Base-by-base conservation (phyloP, 92 coral and sea anemone species). In the Pocillopora grandis region DNA sequence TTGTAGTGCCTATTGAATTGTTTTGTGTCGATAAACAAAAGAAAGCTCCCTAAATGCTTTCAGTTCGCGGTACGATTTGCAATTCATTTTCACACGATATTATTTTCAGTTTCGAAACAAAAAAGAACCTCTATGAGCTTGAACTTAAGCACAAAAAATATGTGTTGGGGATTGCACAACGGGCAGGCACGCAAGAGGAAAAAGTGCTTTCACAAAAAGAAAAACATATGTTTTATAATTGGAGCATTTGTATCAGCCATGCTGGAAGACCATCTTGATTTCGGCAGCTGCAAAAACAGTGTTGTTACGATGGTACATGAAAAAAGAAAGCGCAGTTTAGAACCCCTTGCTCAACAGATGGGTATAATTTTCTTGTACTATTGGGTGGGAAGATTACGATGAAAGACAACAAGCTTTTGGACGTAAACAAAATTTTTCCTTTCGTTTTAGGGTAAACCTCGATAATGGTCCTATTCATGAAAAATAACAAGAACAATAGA, bases 11-110 rank as follows among this genome's bases (percentile, higher is more conserved):
- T 37, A n/a, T 70, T 71, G 77, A 70, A 70, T 58, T 20, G 69
- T 60, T 71, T 81, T 81, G 85, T 81, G 33, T 1, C 36, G 16
- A 60, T 12, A 67, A 81, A 81, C 85, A 81, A 81, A 27, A 58
- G 84, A 66, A n/a, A 65, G 21, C 66, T n/a, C 68, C 55, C 66
- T 58, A 17, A 72, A 70, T 21, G 13, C 1, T 31, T 21, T 37
- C 52, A 36, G 58, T 20, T 19, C 3, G 59, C 14, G 59, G 13
- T 15, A 63, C 55, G 16, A 62, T 48, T 78, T 18, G 42, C 20
- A 57, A 31, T n/a, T 19, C 9, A 11, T 36, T 9, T 13, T 65
- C 49, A 16, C n/a, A 59, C 80, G 12, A 75, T 75, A n/a, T 57
- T n/a, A 65, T n/a, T 42, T 9, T 18, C 8, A 11, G 12, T 13